A percentile compares a stretch with the other conserved stretches of the same genome.
Evolutionary conservation across 2,113 vertebrate species (phyloP).

Genomic region (Plestiodon gilberti): DNA sequence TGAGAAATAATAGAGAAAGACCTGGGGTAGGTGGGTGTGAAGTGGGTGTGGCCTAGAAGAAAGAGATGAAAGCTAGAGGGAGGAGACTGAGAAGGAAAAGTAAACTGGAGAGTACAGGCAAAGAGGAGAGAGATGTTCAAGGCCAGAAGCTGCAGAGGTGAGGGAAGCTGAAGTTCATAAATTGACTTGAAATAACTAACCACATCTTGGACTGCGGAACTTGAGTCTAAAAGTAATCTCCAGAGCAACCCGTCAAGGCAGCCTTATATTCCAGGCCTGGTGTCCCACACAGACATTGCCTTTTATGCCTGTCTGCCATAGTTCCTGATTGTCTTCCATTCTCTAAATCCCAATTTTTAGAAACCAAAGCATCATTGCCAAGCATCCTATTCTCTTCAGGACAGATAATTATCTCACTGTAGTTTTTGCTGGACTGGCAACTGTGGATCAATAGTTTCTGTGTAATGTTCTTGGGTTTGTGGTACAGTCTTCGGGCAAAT

Average conservation of each 20-base stretch:
- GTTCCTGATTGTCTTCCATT: not conserved
- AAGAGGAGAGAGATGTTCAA: not conserved
- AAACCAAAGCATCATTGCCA: not conserved
- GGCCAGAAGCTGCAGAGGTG: not conserved
- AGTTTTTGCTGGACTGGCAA: not conserved
- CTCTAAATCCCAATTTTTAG: not conserved
- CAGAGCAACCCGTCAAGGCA: too few relatives aligned
- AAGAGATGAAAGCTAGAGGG: not conserved
- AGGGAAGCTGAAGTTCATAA: not conserved
- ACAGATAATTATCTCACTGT: not conserved
- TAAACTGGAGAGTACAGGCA: not conserved
- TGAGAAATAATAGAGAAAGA: not conserved
- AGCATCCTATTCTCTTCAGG: not conserved
- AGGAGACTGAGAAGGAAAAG: not conserved
- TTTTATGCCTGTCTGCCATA: not conserved
- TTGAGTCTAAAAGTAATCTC: not conserved
- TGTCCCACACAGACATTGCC: not conserved
- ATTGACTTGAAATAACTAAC: not conserved
- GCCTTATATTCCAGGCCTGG: not conserved
- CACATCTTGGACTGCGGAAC: not conserved
- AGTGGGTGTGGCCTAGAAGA: not conserved
- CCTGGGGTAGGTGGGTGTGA: not conserved
- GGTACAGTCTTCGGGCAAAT: not conserved
- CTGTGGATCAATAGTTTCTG: not conserved
- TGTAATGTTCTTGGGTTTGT: too few relatives aligned